Base-by-base conservation (phyloP, 2,888 invertebrate genomes). In the Leptinotarsa juncta region DNA sequence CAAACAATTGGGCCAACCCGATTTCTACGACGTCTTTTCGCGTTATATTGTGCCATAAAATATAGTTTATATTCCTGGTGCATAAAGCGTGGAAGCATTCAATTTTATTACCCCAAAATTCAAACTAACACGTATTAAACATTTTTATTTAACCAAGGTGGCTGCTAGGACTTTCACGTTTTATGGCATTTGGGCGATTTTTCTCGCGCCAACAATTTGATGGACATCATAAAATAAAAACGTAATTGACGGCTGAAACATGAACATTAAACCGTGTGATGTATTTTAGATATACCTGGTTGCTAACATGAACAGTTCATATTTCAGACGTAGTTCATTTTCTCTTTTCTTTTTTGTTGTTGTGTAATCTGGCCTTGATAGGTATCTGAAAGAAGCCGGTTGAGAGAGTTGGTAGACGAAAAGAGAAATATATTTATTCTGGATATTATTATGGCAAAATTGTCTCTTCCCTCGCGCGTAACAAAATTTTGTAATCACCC, bases 81-180 rank as follows among this genome's bases (percentile, higher is more conserved):
- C 65, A 65, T 73, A 73, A 69, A 73, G 60, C 60, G 71, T 53
- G 20, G 4, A 57, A 69, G 51, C 70, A 20, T 66, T 73, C 69
- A 71, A 74, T 71, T 74, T 74, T 74, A 68, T 57, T 20, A 60
- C 49, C 26, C 42, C 62, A 48, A 71, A 74, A 74, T 74, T 74
- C 62, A 71, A 74, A 67, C 71, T 71, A 74, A 74, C 74, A 71
- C 70, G 73, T 73, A 71, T 65, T 67, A 74, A 74, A 74, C 69
- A 74, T 74, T 74, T 74, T 68, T 71, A 71, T 68, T 74, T 23
- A 71, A 68, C 71, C 65, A 42, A 62, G 57, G 53, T 32, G 62
- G 60, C 48, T 67, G 60, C 67, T 67, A 67, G n/a, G 67, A 74
- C 67, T 67, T 67, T 50, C 68, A 32, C 49, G 53, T 71, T 67